Conservation (phyloP, 2,888 invertebrate genomes). For the Agriopis aurantiaria region DNA sequence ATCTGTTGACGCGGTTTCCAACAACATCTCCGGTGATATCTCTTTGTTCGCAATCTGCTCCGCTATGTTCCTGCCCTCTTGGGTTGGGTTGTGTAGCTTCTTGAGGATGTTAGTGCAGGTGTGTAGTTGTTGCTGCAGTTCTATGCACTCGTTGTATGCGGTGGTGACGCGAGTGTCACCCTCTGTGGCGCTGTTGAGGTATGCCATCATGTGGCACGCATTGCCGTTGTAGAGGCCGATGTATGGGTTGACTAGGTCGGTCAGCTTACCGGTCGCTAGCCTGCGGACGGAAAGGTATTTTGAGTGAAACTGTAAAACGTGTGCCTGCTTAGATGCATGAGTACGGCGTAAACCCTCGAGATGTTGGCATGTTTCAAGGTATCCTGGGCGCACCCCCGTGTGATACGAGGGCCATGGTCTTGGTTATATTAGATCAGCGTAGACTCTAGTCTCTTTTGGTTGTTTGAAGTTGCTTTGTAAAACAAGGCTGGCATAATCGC, state of each 20-base stretch:
- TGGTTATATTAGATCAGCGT: too few relatives aligned
- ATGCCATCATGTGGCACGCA: conserved; percentile 93
- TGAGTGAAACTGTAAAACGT: background rate
- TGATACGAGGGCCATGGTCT: too few relatives aligned
- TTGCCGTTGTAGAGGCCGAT: conserved; percentile 93
- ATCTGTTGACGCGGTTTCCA: conserved; percentile 91
- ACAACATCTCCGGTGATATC: conserved; percentile 72
- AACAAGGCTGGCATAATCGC: too few relatives aligned
- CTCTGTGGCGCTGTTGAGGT: conserved; percentile 89
- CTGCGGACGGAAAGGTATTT: conserved; percentile 77
- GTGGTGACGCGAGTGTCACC: conserved; percentile 84
- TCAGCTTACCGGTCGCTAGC: conserved; percentile 93
- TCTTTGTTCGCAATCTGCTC: conserved; percentile 67
- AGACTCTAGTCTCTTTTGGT: too few relatives aligned
- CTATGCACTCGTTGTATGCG: conserved; percentile 91
- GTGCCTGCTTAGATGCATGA: background rate
- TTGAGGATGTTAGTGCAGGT: conserved; percentile 92
- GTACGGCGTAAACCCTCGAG: too few relatives aligned
- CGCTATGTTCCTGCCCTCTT: conserved; percentile 66
- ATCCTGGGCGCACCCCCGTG: too few relatives aligned
- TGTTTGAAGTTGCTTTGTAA: too few relatives aligned
- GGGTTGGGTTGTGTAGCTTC: conserved; percentile 88
- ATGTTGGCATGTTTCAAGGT: too few relatives aligned
- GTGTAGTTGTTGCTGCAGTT: conserved; percentile 95
- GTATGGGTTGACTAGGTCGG: conserved; percentile 92